Evolutionary conservation across 2,797 vertebrate species (phyloP), one percentile per base, ranked within the genome.

Genomic region (Oreochromis grahami): DNA sequence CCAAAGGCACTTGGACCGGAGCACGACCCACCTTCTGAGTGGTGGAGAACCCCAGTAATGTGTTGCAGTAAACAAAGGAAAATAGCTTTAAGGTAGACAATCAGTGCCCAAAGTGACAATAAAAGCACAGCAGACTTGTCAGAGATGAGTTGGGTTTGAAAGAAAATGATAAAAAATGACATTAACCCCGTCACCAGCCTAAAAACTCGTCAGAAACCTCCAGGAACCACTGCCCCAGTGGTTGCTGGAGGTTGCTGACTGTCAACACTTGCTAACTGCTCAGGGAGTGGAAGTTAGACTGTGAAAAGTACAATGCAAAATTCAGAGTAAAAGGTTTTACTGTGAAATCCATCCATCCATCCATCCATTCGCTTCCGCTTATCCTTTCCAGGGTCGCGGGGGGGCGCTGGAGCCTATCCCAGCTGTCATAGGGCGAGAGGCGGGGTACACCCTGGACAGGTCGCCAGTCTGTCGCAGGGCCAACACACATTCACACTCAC

Each of bases 261-360:
- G 36, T 38, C 36, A 48, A 48, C 15, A 8, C 14, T 48, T 7
- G 38, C 10, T 12, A 48, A 48, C 36, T 14, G n/a, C 36, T 68
- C 7, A 41, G n/a, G 17, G n/a, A 68, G 38, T 0, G 1, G n/a
- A 21, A 15, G 56, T 1, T 0, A 0, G 13, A 10, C 63, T 45
- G 32, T 12, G 38, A 10, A 43, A 70, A n/a, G 2, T 51, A 10
- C 8, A 52, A 70, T 15, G 38, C 38, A 17, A 70, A 68, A 8
- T 15, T 9, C 13, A 9, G 5, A 43, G 63, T 38, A 15, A 43
- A 68, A 68, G 36, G 5, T 68, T 41, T 24, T 15, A 21, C 63
- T 41, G 9, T 68, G 36, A 68, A 68, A 41, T n/a, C n/a, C n/a
- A n/a, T n/a, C n/a, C n/a, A n/a, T n/a, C n/a, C n/a, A n/a, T n/a